These are phyloP conservation scores for Orius laevigatus DNA, from an alignment of 1,140 invertebrate genomes.

Conservation along the genomic window DNA sequence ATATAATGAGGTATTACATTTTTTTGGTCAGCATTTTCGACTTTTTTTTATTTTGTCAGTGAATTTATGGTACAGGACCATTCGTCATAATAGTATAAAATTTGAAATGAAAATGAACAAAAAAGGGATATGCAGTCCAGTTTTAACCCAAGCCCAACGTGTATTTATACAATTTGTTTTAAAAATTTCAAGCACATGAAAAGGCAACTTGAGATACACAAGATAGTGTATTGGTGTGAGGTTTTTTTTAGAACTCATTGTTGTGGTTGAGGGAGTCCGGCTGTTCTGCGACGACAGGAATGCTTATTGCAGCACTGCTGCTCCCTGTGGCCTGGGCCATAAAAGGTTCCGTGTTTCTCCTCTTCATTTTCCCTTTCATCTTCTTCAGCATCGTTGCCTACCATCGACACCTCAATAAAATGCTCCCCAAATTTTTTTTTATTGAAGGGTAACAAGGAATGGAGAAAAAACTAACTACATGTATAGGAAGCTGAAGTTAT, in stretches of 20 bases:
- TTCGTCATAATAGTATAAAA: conserved; percentile 2
- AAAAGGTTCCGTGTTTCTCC: conserved; percentile 79
- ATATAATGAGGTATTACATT: conserved; percentile 4
- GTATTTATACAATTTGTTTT: conserved; percentile 1
- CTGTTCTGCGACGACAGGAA: conserved; percentile 11
- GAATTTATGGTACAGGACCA: neutral
- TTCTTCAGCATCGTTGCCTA: conserved; percentile 77
- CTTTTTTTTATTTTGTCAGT: neutral
- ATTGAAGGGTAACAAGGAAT: conserved; percentile 14
- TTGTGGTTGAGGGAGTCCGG: conserved; percentile 14
- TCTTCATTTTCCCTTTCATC: conserved; percentile 86
- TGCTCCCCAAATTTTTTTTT: too few species aligned
- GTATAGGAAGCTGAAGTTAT: conserved; percentile 3
- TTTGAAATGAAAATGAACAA: too few species aligned
- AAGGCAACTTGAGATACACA: conserved; percentile 1
- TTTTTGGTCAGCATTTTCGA: neutral
- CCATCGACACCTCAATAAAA: too few species aligned
- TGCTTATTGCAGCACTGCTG: conserved; percentile 6
- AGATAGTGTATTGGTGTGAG: conserved; percentile 4
- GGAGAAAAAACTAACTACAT: conserved; percentile 11
- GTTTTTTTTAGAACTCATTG: conserved; percentile 15
- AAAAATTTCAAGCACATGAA: conserved; percentile 1
- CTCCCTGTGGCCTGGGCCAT: conserved; percentile 36
- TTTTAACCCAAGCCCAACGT: neutral
- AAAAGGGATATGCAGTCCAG: too few species aligned